Evolutionary conservation across 1,140 invertebrate genomes (phyloP).

Genomic region (Hyphantria cunea): DNA sequence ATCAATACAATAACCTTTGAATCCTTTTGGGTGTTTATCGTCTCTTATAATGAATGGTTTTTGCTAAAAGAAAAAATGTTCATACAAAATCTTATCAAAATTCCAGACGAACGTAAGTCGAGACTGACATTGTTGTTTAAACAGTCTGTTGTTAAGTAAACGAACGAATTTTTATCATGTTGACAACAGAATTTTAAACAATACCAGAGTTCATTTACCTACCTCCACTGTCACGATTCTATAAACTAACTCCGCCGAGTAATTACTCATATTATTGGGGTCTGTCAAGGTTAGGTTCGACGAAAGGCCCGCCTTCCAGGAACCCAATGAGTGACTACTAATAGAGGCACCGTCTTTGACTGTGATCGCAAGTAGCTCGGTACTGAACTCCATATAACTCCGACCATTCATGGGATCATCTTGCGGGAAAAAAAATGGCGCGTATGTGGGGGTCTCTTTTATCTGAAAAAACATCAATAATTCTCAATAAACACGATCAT

Average conservation of each 20-base stretch:
- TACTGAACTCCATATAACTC: conserved; percentile 88
- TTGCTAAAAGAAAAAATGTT: conserved; percentile 83
- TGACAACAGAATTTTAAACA: conserved; percentile 47
- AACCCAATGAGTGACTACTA: conserved; percentile 84
- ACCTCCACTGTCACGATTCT: conserved; percentile 90
- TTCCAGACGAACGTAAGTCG: conserved; percentile 35
- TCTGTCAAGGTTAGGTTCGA: conserved; percentile 84
- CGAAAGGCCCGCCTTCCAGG: conserved; percentile 86
- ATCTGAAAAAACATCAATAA: conserved; percentile 64
- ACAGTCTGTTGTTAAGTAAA: conserved; percentile 59
- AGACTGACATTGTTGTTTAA: conserved; percentile 53
- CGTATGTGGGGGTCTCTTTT: conserved; percentile 85
- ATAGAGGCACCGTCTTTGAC: conserved; percentile 85
- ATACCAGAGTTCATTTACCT: conserved; percentile 53
- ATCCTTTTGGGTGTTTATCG: conserved; percentile 85
- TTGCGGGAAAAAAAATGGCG: conserved; percentile 82
- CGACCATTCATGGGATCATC: conserved; percentile 85
- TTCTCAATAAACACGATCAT: too few relatives aligned
- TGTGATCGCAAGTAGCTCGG: conserved; percentile 85
- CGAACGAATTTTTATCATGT: conserved; percentile 55
- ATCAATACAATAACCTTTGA: conserved; percentile 96
- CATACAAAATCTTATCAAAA: conserved; percentile 26
- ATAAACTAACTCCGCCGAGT: conserved; percentile 90
- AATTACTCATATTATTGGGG: conserved; percentile 86
- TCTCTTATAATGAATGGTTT: conserved; percentile 93